A percentile compares a stretch with the other conserved stretches of the same genome.
phyloP scores from a whole-genome alignment of 23 tunicate species.

The Phallusia fumigata region DNA sequence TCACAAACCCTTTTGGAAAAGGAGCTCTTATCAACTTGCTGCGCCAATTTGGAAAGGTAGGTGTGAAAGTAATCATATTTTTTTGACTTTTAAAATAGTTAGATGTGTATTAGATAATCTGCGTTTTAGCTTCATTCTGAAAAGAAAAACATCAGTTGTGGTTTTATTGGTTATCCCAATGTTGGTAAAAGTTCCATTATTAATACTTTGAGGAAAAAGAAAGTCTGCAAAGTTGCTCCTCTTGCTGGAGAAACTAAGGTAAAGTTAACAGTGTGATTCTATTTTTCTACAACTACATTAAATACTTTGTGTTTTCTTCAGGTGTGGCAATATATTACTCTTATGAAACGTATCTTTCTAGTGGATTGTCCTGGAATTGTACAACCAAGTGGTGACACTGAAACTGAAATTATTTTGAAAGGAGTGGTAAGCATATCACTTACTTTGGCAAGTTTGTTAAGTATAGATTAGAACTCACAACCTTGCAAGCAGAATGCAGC shows the following conservation, averaged over 20 bases:
- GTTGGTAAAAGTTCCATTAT: slow-evolving; percentile 96
- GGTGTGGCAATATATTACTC: slow-evolving; percentile 99
- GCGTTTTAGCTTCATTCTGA: slow-evolving; percentile 75
- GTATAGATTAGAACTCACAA: not conserved
- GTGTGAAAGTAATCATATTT: too few relatives aligned
- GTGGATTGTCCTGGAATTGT: slow-evolving; percentile 98
- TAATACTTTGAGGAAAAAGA: slow-evolving; percentile 86
- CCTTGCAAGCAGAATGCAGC: too few relatives aligned
- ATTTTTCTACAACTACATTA: not conserved
- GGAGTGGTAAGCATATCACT: slow-evolving; percentile 68
- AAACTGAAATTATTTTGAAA: slow-evolving; percentile 89
- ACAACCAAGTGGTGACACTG: slow-evolving; percentile 84
- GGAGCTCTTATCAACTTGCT: slow-evolving; percentile 89
- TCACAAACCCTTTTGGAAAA: slow-evolving; percentile 93
- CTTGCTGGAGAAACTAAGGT: slow-evolving; percentile 97
- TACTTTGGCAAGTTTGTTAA: not conserved
- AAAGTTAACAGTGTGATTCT: not conserved
- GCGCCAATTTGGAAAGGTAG: slow-evolving; percentile 90
- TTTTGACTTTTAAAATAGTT: not conserved
- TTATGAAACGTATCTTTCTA: slow-evolving; percentile 81
- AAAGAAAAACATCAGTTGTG: slow-evolving; percentile 85
- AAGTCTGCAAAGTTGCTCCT: slow-evolving; percentile 95
- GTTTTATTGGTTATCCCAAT: slow-evolving; percentile 97
- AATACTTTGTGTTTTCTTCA: not conserved
- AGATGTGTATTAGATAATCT: not conserved